Evolutionary conservation across 2,888 invertebrate genomes (phyloP), one percentile per base, ranked within the genome.

Genomic region (Hipparchia semele): DNA sequence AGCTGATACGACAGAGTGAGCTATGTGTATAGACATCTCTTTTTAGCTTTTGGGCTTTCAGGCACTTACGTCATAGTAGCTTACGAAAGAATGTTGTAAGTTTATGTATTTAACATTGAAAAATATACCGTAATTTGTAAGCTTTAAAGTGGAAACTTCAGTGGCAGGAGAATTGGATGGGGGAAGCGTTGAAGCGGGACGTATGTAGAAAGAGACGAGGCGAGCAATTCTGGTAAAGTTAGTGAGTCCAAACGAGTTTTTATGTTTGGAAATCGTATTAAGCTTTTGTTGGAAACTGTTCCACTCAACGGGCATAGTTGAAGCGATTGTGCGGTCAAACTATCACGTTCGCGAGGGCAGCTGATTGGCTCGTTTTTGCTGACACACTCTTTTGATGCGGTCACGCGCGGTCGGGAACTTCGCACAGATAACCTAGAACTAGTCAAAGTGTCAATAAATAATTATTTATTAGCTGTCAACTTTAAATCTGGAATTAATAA

Each of bases 211-310:
- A 89, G 88, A 84, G 92, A 92, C 83, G 85, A 89, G 86, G 84
- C 86, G 86, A 88, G 86, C 86, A 86, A 87, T 90, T 90, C 87
- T 86, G 90, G 88, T 91, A 89, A 92, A 92, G 91, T 92, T 93
- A 91, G 91, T 90, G 89, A 90, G 89, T 90, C 90, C 90, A 90
- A 92, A 93, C 92, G 92, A 91, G 94, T 94, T 94, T 93, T 94
- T 94, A 91, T 92, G 93, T 93, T 94, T 89, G 91, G 91, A 92
- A 94, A 94, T 94, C 92, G 93, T 91, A 94, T 93, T 94, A 94
- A 92, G 93, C 93, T 94, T 93, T 94, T 94, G 94, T 94, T 92
- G 90, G 92, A 87, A 92, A 92, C 90, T 92, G 94, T 92, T 90
- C 88, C 91, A 92, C 89, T 94, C 93, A 93, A 88, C 92, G 91